Percentiles rank a stretch among this genome's conserved stretches.
Evolutionary conservation across 92 coral and sea anemone genomes (phyloP).

Genomic region (Umimayanthus kanabou): DNA sequence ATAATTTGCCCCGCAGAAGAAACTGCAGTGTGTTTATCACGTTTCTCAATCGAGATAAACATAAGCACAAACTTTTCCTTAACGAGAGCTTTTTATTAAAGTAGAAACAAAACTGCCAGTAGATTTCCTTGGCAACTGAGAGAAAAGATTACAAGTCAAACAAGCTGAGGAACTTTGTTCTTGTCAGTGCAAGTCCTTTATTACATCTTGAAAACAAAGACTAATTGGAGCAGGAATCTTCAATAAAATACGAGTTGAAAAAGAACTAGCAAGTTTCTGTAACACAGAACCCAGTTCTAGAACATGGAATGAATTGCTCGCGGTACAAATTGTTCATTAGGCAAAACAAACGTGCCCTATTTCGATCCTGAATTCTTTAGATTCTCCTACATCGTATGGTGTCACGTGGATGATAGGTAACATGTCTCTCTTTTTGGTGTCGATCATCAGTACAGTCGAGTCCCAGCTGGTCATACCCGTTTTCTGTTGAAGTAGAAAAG

Average conservation of each 20-base stretch:
- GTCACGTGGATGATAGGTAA: constrained; percentile 53
- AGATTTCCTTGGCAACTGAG: constrained; percentile 1
- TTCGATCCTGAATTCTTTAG: constrained; percentile 47
- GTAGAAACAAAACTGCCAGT: neutral
- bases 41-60: neutral
- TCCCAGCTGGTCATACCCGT: constrained; percentile 19
- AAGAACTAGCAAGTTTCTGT: constrained; percentile 13
- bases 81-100: neutral
- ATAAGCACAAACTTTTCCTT: neutral
- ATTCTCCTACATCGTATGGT: constrained; percentile 38
- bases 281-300: constrained; percentile 9
- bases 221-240: constrained; percentile 11
- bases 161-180: neutral
- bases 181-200: constrained; percentile 16
- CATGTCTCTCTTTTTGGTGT: constrained; percentile 45
- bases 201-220: constrained; percentile 29
- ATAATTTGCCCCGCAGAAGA: too few species aligned
- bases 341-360: constrained; percentile 57
- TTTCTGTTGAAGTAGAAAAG: neutral
- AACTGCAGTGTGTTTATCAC: neutral
- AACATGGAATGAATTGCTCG: neutral
- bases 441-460: constrained; percentile 37
- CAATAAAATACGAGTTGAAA: constrained; percentile 32
- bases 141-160: neutral
- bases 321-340: constrained; percentile 33